Evolutionary conservation across 2,888 invertebrate genomes (phyloP).

Genomic region (Seladonia tumulorum): DNA sequence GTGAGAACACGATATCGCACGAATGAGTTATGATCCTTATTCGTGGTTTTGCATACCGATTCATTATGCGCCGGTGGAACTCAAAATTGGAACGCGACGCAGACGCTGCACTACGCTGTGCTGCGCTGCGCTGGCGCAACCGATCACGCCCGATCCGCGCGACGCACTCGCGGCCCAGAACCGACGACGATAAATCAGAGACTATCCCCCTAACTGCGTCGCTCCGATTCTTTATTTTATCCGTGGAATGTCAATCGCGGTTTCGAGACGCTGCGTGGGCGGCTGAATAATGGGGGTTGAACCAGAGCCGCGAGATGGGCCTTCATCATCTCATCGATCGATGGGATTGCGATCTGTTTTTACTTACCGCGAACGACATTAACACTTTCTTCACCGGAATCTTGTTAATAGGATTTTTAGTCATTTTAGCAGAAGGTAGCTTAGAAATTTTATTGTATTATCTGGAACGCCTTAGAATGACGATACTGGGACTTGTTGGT

Average conservation of each 20-base stretch:
- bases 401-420: too few species aligned
- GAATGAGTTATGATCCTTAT: slow-evolving; percentile 77
- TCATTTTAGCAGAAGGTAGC: fast-evolving
- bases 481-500: too few species aligned
- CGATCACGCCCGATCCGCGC: slow-evolving; percentile 56
- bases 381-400: too few species aligned
- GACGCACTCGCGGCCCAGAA: slow-evolving; percentile 42
- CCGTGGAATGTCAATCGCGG: not conserved
- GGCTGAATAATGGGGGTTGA: slow-evolving; percentile 3
- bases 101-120: not conserved
- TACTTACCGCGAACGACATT: too few species aligned
- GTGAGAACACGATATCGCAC: slow-evolving; percentile 76
- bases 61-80: slow-evolving; percentile 73
- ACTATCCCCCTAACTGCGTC: slow-evolving; percentile 33
- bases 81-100: slow-evolving; percentile 72
- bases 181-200: slow-evolving; percentile 70
- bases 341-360: not conserved
- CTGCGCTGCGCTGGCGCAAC: slow-evolving; percentile 62
- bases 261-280: not conserved
- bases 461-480: too few species aligned
- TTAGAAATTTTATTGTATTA: too few species aligned
- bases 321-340: not conserved
- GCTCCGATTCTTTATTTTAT: slow-evolving; percentile 42
- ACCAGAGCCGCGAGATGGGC: not conserved
- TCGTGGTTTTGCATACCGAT: slow-evolving; percentile 77